These are phyloP conservation scores for Alligator mississippiensis DNA, from an alignment of 2,113 vertebrate genomes.

Conservation along the genomic window DNA sequence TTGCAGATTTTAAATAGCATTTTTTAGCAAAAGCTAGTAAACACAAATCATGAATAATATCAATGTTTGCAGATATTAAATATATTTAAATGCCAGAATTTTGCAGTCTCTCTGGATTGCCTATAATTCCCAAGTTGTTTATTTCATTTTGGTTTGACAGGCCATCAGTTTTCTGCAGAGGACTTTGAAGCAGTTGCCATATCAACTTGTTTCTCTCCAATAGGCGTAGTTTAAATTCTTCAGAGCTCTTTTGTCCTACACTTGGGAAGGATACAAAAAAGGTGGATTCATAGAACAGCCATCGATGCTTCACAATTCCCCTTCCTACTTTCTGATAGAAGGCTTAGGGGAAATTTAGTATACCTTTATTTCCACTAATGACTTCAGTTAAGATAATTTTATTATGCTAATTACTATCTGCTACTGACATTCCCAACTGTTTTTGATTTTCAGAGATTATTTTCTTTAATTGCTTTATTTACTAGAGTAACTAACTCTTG, in stretches of 20 bases:
- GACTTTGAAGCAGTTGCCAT: not conserved
- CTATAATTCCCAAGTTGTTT: not conserved
- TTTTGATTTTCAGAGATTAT: not conserved
- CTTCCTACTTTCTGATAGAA: too few species aligned
- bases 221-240: too few species aligned
- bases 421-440: not conserved
- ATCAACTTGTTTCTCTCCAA: conserved; percentile 1
- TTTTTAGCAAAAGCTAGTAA: not conserved
- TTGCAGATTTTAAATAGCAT: not conserved
- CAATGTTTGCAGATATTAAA: not conserved
- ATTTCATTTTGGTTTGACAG: not conserved
- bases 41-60: not conserved
- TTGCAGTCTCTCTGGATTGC: not conserved
- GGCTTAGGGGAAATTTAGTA: too few species aligned
- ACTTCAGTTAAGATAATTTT: not conserved
- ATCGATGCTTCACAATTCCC: too few species aligned
- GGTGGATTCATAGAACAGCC: not conserved
- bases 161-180: not conserved
- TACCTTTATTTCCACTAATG: not conserved
- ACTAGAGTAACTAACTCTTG: not conserved
- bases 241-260: too few species aligned
- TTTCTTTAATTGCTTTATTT: not conserved
- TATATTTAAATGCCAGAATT: not conserved
- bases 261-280: not conserved
- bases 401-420: too few species aligned